Base-by-base conservation (phyloP, 2,888 invertebrate species). In the Andrena praecox region DNA sequence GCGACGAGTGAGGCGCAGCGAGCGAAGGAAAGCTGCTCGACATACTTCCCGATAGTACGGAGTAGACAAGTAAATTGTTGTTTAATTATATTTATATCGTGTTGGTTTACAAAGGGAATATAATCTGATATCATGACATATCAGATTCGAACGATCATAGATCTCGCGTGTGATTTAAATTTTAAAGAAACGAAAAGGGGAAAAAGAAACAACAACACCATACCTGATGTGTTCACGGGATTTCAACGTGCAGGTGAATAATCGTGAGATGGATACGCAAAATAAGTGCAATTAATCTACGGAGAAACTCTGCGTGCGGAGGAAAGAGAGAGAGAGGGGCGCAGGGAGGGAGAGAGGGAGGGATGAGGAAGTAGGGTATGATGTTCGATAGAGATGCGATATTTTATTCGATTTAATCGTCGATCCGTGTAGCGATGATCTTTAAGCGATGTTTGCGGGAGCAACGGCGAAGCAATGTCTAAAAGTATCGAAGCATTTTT, bases 91-190 rank as follows among this genome's bases (percentile, higher is more conserved):
- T 84, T 86, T 84, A 84, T 82, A 77, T 70, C 68, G 78, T 63
- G 77, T 80, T 82, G 73, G 72, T 79, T 83, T 72, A 82, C 82
- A 82, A 62, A 59, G 27, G 68, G 33, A 16, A n/a, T 42, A 42
- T 20, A 76, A 86, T 92, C 92, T 92, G 92, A 86, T 92, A 93
- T 90, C 92, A 92, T 93, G 93, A 92, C 92, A 89, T 93, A 93
- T 92, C 92, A 90, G 92, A 91, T 89, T 60, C n/a, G 27, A 52
- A 78, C 50, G 74, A 66, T 74, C 69, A 70, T 73, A 71, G 85
- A 85, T 89, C 79, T 89, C 84, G 77, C 83, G 80, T 73, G 85
- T 77, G 70, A 85, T 84, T 81, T 62, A 70, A 83, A 83, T 82
- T 71, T 68, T 52, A 52, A 27, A 35, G 50, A 16, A 29, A 52